Evolutionary conservation across 1,140 invertebrate genomes (phyloP).

Genomic region (Drosophila kanapiae): DNA sequence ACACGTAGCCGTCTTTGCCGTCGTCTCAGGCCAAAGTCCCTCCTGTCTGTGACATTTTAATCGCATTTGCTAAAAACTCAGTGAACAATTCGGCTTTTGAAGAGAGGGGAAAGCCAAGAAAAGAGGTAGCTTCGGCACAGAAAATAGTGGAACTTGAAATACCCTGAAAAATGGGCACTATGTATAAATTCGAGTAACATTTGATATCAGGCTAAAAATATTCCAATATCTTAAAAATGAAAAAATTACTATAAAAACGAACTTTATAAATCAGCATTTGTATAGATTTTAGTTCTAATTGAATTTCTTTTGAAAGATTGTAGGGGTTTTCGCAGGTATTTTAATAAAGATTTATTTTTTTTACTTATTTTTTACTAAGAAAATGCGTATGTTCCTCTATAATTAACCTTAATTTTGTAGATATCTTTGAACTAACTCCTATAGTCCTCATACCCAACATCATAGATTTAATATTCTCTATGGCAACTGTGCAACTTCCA

Average conservation of each 20-base stretch:
- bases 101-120: slow-evolving; percentile 11
- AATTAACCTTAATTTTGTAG: neutral
- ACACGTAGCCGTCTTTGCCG: slow-evolving; percentile 73
- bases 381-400: neutral
- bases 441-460: slow-evolving; percentile 9
- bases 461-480: slow-evolving; percentile 13
- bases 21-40: slow-evolving; percentile 38
- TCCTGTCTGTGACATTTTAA: slow-evolving; percentile 81
- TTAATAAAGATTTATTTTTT: neutral
- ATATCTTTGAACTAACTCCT: neutral
- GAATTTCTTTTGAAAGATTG: neutral
- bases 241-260: neutral
- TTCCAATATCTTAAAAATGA: neutral
- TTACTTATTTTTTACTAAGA: neutral
- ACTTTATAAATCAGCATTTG: neutral
- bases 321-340: neutral
- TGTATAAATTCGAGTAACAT: neutral
- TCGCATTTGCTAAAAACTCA: slow-evolving; percentile 85
- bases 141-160: slow-evolving; percentile 7
- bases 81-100: slow-evolving; percentile 74
- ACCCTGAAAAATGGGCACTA: neutral
- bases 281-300: too few species aligned
- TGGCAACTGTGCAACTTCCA: slow-evolving; percentile 26
- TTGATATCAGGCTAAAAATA: too few species aligned
- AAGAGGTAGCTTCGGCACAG: neutral